Evolutionary conservation across 1,140 invertebrate species (phyloP).

Genomic region (Wasmannia auropunctata): DNA sequence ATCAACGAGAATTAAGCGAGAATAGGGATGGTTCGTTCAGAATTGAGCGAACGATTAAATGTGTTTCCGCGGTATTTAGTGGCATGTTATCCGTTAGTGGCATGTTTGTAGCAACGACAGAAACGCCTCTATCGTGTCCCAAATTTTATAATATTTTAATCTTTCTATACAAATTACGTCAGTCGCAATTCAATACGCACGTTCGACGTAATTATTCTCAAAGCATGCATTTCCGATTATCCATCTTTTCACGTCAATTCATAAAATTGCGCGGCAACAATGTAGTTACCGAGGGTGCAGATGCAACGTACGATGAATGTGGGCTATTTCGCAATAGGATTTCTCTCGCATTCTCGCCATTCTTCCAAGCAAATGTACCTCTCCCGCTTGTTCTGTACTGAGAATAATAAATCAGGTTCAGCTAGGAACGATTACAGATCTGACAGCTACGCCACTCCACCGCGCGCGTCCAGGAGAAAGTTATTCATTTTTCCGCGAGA

Average conservation of each 20-base stretch:
- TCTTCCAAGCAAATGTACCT: not conserved
- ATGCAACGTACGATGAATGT: conserved; percentile 24
- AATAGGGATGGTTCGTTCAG: not conserved
- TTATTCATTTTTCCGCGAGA: conserved; percentile 3
- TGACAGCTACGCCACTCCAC: not conserved
- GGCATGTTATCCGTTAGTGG: not conserved
- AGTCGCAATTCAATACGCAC: not conserved
- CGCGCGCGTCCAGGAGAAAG: not conserved
- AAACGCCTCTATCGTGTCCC: not conserved
- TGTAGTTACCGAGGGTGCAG: conserved; percentile 14
- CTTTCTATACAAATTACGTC: not conserved
- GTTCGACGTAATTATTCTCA: not conserved
- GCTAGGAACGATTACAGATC: conserved; percentile 20
- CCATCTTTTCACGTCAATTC: not conserved
- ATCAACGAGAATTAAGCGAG: conserved; percentile 51
- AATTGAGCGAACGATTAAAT: not conserved
- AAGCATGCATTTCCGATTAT: not conserved
- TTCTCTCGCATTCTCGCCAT: not conserved
- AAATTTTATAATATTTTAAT: not conserved
- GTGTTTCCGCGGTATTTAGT: not conserved
- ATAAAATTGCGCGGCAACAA: conserved; percentile 24
- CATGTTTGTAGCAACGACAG: not conserved
- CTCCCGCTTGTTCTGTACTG: not conserved
- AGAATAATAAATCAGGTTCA: conserved; percentile 54
- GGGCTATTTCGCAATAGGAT: conserved; percentile 17